These are phyloP conservation scores for Dyspetes luteomarginatus DNA, from an alignment of 2,888 invertebrate genomes.

Conservation along the genomic window DNA sequence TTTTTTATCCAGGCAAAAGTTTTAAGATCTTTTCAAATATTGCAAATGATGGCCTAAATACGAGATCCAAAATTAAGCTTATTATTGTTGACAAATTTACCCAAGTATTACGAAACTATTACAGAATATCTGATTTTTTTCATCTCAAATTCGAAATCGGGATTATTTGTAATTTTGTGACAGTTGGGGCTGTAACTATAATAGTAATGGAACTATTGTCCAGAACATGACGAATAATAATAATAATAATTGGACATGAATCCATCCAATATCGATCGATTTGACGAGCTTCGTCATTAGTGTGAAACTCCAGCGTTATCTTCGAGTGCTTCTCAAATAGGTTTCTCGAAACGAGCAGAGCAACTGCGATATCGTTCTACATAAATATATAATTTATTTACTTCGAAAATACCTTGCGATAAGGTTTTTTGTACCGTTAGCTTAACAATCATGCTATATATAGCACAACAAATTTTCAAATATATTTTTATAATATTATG, in stretches of 20 bases:
- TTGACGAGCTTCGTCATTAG: constrained; percentile 40
- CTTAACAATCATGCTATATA: background rate
- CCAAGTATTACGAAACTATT: too few species aligned
- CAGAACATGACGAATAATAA: constrained; percentile 50
- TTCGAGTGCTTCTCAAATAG: constrained; percentile 42
- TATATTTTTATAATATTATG: too few species aligned
- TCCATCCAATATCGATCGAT: constrained; percentile 62
- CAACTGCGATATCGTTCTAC: background rate
- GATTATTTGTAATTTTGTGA: too few species aligned
- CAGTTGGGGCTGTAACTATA: too few species aligned
- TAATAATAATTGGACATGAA: constrained; percentile 77
- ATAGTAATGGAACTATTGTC: background rate
- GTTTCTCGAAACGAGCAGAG: constrained; percentile 18
- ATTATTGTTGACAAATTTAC: too few species aligned
- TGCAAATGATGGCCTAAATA: too few species aligned
- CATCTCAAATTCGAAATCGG: too few species aligned
- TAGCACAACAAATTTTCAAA: background rate
- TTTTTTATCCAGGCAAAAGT: too few species aligned
- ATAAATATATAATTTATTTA: background rate
- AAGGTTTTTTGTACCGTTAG: background rate
- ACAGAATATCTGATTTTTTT: too few species aligned
- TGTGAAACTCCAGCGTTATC: constrained; percentile 25
- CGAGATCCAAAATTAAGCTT: too few species aligned
- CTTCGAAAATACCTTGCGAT: background rate
- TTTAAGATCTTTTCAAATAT: too few species aligned